Percentiles rank a stretch among this genome's conserved stretches.
phyloP scores from a whole-genome alignment of 2,888 invertebrate species.

The Melinaea menophilus region DNA sequence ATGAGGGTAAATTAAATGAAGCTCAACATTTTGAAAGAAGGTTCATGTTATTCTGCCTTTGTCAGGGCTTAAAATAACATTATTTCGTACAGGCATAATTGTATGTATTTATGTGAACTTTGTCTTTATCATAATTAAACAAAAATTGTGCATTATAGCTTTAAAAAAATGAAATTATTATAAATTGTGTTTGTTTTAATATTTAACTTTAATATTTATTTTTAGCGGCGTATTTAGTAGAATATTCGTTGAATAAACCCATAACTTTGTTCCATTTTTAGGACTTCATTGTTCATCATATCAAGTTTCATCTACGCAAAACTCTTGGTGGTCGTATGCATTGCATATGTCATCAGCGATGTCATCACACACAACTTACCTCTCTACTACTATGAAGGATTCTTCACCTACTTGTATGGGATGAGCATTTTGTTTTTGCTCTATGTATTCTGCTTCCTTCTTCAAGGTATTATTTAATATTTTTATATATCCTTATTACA shows the following conservation, averaged over 20 bases:
- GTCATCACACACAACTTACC: constrained; percentile 95
- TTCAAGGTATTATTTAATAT: constrained; percentile 79
- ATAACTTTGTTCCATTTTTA: constrained; percentile 45
- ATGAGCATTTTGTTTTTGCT: constrained; percentile 94
- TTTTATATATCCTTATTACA: neutral
- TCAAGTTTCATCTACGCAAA: constrained; percentile 98
- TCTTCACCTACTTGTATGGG: constrained; percentile 96
- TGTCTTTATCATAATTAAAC: too few relatives aligned
- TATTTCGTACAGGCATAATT: too few relatives aligned
- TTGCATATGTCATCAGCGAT: constrained; percentile 96
- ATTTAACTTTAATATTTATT: neutral
- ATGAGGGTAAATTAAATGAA: constrained; percentile 4
- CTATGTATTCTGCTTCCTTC: constrained; percentile 95
- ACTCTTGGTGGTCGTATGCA: constrained; percentile 93
- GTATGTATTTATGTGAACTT: too few relatives aligned
- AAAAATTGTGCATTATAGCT: too few relatives aligned
- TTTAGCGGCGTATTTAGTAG: neutral
- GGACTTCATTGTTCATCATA: constrained; percentile 96
- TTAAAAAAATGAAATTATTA: too few relatives aligned
- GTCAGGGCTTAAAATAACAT: too few relatives aligned
- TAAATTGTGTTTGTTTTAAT: neutral
- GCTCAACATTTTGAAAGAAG: neutral
- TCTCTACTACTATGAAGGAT: constrained; percentile 95
- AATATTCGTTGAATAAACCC: neutral
- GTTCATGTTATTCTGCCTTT: neutral